These are phyloP conservation scores for Littorina saxatilis DNA, from an alignment of 1,140 invertebrate species.

Conservation along the genomic window DNA sequence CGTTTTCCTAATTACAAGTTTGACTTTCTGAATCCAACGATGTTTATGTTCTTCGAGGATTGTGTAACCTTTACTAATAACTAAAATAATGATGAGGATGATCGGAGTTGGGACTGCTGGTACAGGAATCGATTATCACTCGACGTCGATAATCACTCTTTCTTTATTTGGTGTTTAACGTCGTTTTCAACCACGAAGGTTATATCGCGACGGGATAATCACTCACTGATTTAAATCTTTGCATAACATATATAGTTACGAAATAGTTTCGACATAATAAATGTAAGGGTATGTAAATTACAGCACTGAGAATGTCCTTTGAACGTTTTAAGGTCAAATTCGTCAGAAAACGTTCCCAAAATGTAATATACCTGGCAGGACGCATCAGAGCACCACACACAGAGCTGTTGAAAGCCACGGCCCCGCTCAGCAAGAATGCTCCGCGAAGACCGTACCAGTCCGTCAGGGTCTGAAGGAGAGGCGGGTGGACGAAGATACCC, in stretches of 20 bases:
- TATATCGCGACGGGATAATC: no score
- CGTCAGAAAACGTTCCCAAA: not conserved
- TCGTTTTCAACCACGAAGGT: no score
- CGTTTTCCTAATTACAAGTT: no score
- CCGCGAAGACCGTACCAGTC: constrained; percentile 82
- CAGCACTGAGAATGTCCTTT: not conserved
- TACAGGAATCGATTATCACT: not conserved
- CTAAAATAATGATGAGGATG: not conserved
- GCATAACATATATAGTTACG: not conserved
- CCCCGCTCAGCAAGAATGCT: constrained; percentile 90
- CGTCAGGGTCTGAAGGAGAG: constrained; percentile 81
- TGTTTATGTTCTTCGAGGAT: no score
- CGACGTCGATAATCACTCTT: no score
- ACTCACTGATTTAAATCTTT: not conserved
- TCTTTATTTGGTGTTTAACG: no score
- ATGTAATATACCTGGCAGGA: constrained; percentile 27
- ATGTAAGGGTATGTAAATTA: not conserved
- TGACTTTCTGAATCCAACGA: no score
- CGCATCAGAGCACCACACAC: constrained; percentile 44
- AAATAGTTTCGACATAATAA: not conserved
- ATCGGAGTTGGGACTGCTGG: no score
- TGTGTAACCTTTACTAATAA: no score
- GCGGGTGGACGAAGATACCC: constrained; percentile 84
- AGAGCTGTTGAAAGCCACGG: constrained; percentile 82
- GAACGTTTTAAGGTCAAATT: no score